Conservation (phyloP, 2,888 invertebrate species). For the Zygaena filipendulae region DNA sequence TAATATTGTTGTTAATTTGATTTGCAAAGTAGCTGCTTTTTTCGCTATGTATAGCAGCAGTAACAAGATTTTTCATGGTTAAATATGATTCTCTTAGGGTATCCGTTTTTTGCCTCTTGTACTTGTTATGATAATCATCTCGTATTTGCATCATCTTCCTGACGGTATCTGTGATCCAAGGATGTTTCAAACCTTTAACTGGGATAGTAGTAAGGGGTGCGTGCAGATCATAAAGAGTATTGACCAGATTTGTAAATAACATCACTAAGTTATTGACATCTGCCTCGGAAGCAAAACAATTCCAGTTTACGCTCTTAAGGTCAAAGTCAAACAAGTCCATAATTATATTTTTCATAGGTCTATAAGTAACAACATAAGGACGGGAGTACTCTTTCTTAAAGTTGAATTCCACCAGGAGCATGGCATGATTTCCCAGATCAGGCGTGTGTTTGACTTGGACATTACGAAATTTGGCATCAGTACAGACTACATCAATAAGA, state of each 20-base stretch:
- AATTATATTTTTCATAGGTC: conserved; percentile 3
- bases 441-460: neutral
- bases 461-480: no score
- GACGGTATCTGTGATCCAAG: conserved; percentile 12
- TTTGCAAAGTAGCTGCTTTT: conserved; percentile 9
- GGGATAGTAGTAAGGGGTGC: conserved; percentile 2
- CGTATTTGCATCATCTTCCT: conserved; percentile 8
- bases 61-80: conserved; percentile 5
- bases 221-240: conserved; percentile 2
- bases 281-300: neutral
- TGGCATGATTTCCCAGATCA: conserved; percentile 1
- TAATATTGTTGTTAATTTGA: conserved; percentile 4
- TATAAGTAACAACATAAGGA: neutral
- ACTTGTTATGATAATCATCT: conserved; percentile 5
- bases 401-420: conserved; percentile 4
- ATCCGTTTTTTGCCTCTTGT: neutral
- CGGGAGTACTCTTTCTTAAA: conserved; percentile 1
- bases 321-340: no score
- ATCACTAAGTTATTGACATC: conserved; percentile 2
- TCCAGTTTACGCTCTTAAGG: conserved; percentile 2
- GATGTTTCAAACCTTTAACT: conserved; percentile 1
- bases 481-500: conserved; percentile 7
- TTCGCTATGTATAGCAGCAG: conserved; percentile 5
- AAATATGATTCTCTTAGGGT: conserved; percentile 9
- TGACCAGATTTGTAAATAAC: neutral